Conservation (phyloP, 2,113 vertebrate species). For the Nesogale talazaci region DNA sequence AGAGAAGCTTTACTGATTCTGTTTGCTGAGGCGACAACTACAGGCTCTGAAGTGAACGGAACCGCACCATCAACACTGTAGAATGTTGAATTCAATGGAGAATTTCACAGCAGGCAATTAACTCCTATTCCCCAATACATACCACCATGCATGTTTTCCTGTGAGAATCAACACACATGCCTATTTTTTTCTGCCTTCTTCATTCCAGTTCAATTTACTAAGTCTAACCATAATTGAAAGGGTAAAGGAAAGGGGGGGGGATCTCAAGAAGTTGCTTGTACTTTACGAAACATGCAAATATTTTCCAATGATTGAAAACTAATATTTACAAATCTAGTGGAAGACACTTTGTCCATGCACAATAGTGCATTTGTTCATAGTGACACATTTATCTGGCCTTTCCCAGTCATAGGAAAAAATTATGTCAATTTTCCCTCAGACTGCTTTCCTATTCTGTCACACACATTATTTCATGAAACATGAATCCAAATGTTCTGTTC, state of each 20-base stretch:
- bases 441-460: slow-evolving; percentile 90
- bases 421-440: slow-evolving; percentile 90
- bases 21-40: neutral
- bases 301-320: slow-evolving; percentile 74
- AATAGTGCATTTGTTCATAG: slow-evolving; percentile 89
- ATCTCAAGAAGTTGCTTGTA: slow-evolving; percentile 30
- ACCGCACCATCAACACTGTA: neutral
- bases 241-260: neutral
- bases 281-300: slow-evolving; percentile 2
- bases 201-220: neutral
- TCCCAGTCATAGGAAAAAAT: slow-evolving; percentile 88
- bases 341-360: slow-evolving; percentile 79
- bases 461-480: slow-evolving; percentile 94
- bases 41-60: neutral
- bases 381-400: slow-evolving; percentile 90
- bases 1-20: neutral
- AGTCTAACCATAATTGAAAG: slow-evolving; percentile 36
- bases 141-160: neutral
- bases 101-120: accelerated
- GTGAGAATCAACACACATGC: neutral
- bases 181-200: neutral
- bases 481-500: slow-evolving; percentile 91
- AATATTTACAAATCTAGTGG: slow-evolving; percentile 84
- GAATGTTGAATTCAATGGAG: no score
- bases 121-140: neutral